Evolutionary conservation across 2,888 invertebrate genomes (phyloP).

Genomic region (Cheilosia vernalis): DNA sequence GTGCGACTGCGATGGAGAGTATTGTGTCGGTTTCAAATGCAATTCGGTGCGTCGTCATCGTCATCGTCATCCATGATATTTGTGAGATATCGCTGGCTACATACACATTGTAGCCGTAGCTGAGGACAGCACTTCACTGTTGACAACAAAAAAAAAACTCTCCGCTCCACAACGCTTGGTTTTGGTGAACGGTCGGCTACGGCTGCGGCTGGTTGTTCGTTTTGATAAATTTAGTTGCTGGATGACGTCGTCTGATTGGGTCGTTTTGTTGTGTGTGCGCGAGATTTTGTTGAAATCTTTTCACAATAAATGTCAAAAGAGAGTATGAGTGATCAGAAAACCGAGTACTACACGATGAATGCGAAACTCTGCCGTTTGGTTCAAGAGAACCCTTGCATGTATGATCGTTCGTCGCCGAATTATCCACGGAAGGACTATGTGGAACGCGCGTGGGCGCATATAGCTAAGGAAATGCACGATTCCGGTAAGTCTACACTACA

Average conservation of each 20-base stretch:
- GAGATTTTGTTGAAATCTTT: neutral
- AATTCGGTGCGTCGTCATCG: neutral
- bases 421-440: conserved; percentile 80
- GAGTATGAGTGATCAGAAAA: conserved; percentile 75
- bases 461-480: conserved; percentile 80
- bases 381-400: conserved; percentile 80
- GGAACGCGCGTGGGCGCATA: conserved; percentile 80
- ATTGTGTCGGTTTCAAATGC: neutral
- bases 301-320: conserved; percentile 40
- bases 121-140: neutral
- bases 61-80: conserved; percentile 23
- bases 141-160: conserved; percentile 6
- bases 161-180: neutral
- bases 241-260: conserved; percentile 48
- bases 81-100: conserved; percentile 34
- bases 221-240: conserved; percentile 53
- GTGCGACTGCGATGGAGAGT: neutral
- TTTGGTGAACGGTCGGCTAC: neutral
- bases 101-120: neutral
- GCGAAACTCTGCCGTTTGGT: conserved; percentile 80
- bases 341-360: conserved; percentile 79
- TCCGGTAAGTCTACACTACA: conserved; percentile 57
- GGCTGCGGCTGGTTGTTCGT: neutral
- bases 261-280: conserved; percentile 26
- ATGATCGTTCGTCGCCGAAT: conserved; percentile 79